Evolutionary conservation across 2,113 vertebrate species (phyloP).

Genomic region (Nesoenas mayeri): DNA sequence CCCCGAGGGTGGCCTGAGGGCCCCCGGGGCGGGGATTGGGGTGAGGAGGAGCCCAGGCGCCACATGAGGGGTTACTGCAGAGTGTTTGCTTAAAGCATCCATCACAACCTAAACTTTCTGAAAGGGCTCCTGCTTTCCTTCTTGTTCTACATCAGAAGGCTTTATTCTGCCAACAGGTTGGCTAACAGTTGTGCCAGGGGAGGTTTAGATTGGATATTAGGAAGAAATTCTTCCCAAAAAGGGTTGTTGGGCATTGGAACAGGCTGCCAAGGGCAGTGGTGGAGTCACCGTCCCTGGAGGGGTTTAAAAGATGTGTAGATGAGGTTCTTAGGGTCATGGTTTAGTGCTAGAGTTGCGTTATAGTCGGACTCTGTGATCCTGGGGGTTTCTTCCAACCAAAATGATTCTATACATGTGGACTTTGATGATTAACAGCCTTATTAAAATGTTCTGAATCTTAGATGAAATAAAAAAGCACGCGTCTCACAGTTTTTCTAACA

Average conservation of each 20-base stretch:
- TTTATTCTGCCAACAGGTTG: not conserved
- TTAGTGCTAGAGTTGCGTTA: too few species aligned
- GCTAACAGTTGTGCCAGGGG: too few species aligned
- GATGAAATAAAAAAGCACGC: accelerated
- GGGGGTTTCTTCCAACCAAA: too few species aligned
- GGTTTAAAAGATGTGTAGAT: too few species aligned
- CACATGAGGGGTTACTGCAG: accelerated
- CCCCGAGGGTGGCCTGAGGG: not conserved
- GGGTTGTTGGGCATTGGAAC: too few species aligned
- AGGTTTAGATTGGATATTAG: too few species aligned
- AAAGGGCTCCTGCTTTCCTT: not conserved
- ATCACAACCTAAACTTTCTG: accelerated
- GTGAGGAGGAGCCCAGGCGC: not conserved
- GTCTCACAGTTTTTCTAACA: not conserved
- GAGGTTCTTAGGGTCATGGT: too few species aligned
- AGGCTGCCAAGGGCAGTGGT: too few species aligned
- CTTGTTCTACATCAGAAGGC: accelerated
- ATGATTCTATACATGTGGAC: accelerated
- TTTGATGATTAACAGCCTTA: not conserved
- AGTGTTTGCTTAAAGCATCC: not conserved
- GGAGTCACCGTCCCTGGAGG: too few species aligned
- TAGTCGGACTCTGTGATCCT: too few species aligned
- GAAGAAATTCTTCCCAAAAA: too few species aligned
- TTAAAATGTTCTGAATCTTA: not conserved
- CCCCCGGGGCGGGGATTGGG: too few species aligned